These are phyloP conservation scores for Leontopithecus rosalia DNA, from an alignment of 2,797 vertebrate genomes.

Conservation along the genomic window DNA sequence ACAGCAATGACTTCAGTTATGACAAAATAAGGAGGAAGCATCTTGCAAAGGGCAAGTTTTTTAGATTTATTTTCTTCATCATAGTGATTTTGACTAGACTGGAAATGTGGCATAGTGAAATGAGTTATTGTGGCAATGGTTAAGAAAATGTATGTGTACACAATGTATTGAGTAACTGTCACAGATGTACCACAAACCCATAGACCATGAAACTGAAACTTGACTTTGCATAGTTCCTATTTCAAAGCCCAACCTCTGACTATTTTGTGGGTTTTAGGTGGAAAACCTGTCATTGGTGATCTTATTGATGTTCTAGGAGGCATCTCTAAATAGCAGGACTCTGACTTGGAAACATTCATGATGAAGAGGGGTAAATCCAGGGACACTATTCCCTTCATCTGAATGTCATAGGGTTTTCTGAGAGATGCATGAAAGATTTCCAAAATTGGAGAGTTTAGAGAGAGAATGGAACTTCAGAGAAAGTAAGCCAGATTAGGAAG, in stretches of 20 bases:
- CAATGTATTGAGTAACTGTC: background rate
- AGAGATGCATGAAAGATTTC: background rate
- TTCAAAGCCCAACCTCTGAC: background rate
- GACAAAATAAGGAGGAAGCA: background rate
- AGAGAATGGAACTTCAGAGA: background rate
- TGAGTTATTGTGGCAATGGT: background rate
- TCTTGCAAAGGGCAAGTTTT: background rate
- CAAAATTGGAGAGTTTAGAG: background rate
- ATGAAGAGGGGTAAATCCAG: background rate
- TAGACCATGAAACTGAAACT: background rate
- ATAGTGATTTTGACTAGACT: background rate
- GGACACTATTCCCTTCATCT: background rate
- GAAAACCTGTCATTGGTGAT: background rate
- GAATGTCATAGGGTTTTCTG: background rate
- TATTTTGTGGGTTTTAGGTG: background rate
- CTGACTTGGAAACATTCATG: background rate
- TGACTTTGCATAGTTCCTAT: background rate
- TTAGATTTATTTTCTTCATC: background rate
- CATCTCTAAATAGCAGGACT: background rate
- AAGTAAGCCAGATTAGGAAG: background rate
- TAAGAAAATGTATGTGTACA: background rate
- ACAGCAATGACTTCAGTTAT: background rate
- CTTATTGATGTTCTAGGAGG: background rate
- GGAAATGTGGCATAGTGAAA: background rate
- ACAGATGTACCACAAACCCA: background rate